phyloP scores from a whole-genome alignment of 2,888 invertebrate species.

The Campoplex capitator region DNA sequence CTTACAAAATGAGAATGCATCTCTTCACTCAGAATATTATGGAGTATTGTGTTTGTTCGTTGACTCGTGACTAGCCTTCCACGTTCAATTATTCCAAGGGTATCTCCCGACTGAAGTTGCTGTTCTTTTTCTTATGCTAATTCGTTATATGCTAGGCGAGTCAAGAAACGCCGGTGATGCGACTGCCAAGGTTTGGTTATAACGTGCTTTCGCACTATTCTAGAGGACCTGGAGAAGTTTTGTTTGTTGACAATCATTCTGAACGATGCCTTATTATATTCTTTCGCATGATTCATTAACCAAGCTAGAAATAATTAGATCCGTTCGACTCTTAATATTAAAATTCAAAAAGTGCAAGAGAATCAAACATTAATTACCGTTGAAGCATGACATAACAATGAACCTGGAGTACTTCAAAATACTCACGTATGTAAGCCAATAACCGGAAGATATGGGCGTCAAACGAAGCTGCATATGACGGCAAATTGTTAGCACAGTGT shows the following conservation, averaged over 20 bases:
- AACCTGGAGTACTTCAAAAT: too few relatives aligned
- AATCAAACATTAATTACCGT: too few relatives aligned
- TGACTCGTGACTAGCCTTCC: slow-evolving; percentile 66
- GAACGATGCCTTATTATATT: background rate
- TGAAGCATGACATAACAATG: background rate
- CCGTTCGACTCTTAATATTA: background rate
- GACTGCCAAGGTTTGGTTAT: background rate
- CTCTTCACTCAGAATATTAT: slow-evolving; percentile 36
- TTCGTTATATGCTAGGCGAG: slow-evolving; percentile 66
- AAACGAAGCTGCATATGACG: slow-evolving; percentile 58
- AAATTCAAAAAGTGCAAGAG: too few relatives aligned
- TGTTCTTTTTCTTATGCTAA: slow-evolving; percentile 74
- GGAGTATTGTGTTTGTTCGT: slow-evolving; percentile 73
- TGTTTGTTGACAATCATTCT: background rate
- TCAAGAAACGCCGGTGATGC: background rate
- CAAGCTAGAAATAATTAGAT: background rate
- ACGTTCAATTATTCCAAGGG: slow-evolving; percentile 68
- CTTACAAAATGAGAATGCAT: slow-evolving; percentile 46
- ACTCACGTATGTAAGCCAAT: background rate
- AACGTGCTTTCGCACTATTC: background rate
- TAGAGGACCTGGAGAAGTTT: background rate
- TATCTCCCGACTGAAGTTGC: slow-evolving; percentile 13
- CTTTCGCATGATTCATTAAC: background rate
- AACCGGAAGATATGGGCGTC: slow-evolving; percentile 50
- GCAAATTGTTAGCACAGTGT: slow-evolving; percentile 50